phyloP scores from a whole-genome alignment of 2,888 invertebrate genomes.

The Cryptops parisi region DNA sequence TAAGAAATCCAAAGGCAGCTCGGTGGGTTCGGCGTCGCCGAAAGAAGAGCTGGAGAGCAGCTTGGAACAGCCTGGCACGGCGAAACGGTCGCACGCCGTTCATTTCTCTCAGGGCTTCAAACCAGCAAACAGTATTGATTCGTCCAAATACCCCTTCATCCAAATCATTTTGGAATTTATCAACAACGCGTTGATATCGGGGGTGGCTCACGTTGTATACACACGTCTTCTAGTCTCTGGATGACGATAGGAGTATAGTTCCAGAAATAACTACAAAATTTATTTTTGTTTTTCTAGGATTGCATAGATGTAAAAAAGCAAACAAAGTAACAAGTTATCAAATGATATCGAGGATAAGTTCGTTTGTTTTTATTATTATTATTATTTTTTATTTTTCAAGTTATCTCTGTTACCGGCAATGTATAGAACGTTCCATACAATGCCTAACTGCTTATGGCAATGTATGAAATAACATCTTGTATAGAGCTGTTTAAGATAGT shows the following conservation, averaged over 20 bases:
- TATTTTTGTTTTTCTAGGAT: constrained; percentile 1
- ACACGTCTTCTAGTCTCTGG: constrained; percentile 12
- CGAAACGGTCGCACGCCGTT: not conserved
- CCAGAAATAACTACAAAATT: too few relatives aligned
- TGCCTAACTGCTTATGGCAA: too few relatives aligned
- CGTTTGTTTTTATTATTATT: not conserved
- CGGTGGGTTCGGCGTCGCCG: not conserved
- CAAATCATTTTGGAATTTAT: constrained; percentile 16
- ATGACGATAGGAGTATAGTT: too few relatives aligned
- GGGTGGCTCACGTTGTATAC: constrained; percentile 16
- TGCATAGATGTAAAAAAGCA: too few relatives aligned
- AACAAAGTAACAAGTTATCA: too few relatives aligned
- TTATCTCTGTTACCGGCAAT: not conserved
- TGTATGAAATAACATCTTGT: too few relatives aligned
- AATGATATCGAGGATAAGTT: too few relatives aligned
- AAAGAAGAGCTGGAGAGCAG: not conserved
- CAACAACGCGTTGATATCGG: constrained; percentile 17
- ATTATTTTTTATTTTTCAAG: not conserved
- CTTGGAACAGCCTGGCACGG: not conserved
- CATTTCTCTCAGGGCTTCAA: not conserved
- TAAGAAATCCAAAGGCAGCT: not conserved
- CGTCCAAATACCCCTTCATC: constrained; percentile 12
- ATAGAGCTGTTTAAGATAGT: too few relatives aligned
- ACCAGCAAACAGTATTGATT: not conserved
- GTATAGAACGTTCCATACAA: too few relatives aligned